Conservation (phyloP, 2,797 vertebrate species). For the Gymnoscopelus braueri region DNA sequence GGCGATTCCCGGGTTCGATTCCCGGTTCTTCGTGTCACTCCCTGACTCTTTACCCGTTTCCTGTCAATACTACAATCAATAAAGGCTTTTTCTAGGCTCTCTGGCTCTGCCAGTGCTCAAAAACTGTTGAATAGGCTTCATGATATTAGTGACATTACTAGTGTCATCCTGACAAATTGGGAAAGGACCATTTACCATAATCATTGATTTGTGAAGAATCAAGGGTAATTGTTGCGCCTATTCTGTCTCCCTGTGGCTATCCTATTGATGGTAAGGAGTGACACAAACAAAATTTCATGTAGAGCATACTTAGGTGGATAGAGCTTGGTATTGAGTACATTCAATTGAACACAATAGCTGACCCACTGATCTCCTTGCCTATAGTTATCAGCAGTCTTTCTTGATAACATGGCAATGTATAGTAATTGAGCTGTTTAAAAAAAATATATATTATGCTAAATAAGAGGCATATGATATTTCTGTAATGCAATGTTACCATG, state of each 20-base stretch:
- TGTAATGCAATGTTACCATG: not conserved
- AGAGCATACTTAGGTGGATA: constrained; percentile 20
- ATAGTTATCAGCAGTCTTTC: not conserved
- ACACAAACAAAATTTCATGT: constrained; percentile 4
- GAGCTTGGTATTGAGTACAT: constrained; percentile 13
- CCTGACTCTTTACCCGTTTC: too few relatives aligned
- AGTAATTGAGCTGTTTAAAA: not conserved
- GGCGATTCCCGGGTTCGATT: too few relatives aligned
- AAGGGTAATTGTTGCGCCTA: not conserved
- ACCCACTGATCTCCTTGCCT: constrained; percentile 3
- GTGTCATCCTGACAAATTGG: constrained; percentile 16
- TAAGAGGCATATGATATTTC: not conserved
- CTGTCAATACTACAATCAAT: constrained; percentile 18
- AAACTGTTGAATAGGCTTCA: constrained; percentile 26
- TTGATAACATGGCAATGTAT: constrained; percentile 6
- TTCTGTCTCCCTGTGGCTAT: not conserved
- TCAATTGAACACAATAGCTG: constrained; percentile 9
- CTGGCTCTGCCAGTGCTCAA: too few relatives aligned
- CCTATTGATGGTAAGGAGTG: constrained; percentile 5
- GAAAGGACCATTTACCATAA: constrained; percentile 15
- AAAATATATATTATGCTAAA: not conserved
- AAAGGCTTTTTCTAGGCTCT: not conserved
- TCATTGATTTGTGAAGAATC: constrained; percentile 26
- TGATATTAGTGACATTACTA: constrained; percentile 18
- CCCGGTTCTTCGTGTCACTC: too few relatives aligned